A percentile compares a stretch with the other conserved stretches of the same genome.
phyloP scores from a whole-genome alignment of 2,797 vertebrate genomes.

The Orientallactaga sibirica region DNA sequence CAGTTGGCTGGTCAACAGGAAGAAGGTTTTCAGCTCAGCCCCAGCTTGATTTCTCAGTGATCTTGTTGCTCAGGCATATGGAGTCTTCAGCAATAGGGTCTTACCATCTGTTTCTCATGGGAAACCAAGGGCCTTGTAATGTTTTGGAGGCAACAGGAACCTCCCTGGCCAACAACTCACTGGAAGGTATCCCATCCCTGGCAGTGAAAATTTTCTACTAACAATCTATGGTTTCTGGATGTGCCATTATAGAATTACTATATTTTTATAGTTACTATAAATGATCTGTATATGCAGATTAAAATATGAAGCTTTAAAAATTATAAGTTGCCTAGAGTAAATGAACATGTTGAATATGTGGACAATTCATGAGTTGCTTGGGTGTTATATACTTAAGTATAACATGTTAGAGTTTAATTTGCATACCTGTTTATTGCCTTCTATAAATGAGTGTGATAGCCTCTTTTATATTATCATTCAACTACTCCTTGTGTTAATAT shows the following conservation, averaged over 20 bases:
- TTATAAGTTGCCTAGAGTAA: conserved; percentile 50
- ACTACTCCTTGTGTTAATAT: background rate
- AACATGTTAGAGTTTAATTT: conserved; percentile 53
- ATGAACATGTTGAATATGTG: conserved; percentile 38
- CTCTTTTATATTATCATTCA: background rate
- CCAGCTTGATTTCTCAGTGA: too few relatives aligned
- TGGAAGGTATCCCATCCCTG: too few relatives aligned
- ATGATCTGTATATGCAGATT: conserved; percentile 22
- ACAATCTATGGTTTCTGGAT: too few relatives aligned
- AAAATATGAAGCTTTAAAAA: conserved; percentile 33
- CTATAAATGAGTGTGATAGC: background rate
- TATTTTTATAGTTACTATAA: conserved; percentile 30
- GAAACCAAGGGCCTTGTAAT: too few relatives aligned
- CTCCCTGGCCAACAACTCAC: too few relatives aligned
- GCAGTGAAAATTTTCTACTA: too few relatives aligned
- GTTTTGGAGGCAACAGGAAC: too few relatives aligned
- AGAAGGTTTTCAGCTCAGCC: too few relatives aligned
- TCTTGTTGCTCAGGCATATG: too few relatives aligned
- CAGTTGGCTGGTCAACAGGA: too few relatives aligned
- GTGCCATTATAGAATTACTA: background rate
- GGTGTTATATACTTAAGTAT: conserved; percentile 1
- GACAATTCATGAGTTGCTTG: conserved; percentile 32
- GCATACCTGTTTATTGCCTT: background rate
- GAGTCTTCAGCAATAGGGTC: too few relatives aligned
- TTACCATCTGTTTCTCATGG: too few relatives aligned